A percentile compares a stretch with the other conserved stretches of the same genome.
These are phyloP conservation scores for Itoplectis maculator DNA, from an alignment of 2,888 invertebrate species.

Conservation along the genomic window DNA sequence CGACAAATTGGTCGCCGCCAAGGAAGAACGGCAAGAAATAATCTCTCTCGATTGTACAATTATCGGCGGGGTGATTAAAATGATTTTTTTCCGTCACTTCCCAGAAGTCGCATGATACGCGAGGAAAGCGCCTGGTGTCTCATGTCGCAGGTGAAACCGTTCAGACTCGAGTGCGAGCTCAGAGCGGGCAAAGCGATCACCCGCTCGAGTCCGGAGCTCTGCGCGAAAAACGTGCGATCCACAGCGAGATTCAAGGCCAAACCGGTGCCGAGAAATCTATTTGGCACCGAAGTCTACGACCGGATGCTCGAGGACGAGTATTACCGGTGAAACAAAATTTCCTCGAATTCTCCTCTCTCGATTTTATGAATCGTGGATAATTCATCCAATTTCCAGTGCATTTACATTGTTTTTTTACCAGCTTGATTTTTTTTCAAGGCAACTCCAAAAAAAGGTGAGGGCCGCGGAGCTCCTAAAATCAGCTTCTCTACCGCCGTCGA, in stretches of 20 bases:
- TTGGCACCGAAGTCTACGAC: constrained; percentile 89
- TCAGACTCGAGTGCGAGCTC: constrained; percentile 82
- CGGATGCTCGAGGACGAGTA: constrained; percentile 91
- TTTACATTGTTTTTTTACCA: too few species aligned
- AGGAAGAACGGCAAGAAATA: constrained; percentile 87
- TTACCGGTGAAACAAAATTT: constrained; percentile 85
- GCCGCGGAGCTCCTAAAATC: constrained; percentile 89
- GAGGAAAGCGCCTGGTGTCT: constrained; percentile 82
- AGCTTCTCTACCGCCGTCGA: constrained; percentile 89
- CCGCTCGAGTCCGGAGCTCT: constrained; percentile 83
- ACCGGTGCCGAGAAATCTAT: constrained; percentile 89
- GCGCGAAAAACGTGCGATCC: constrained; percentile 66
- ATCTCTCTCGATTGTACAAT: background rate
- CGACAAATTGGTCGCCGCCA: constrained; percentile 90
- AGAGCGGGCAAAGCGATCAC: constrained; percentile 79
- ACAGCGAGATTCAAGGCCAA: constrained; percentile 87
- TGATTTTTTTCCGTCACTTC: background rate
- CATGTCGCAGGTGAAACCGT: constrained; percentile 82
- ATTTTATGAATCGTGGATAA: background rate
- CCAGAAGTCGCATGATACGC: constrained; percentile 81
- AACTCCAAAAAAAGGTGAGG: constrained; percentile 88
- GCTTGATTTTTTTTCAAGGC: constrained; percentile 69
- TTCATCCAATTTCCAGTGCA: too few species aligned
- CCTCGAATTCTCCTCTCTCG: constrained; percentile 73
- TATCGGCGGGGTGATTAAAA: constrained; percentile 11